Evolutionary conservation across 2,888 invertebrate species (phyloP).

Genomic region (Gymnoscelis rufifasciata): DNA sequence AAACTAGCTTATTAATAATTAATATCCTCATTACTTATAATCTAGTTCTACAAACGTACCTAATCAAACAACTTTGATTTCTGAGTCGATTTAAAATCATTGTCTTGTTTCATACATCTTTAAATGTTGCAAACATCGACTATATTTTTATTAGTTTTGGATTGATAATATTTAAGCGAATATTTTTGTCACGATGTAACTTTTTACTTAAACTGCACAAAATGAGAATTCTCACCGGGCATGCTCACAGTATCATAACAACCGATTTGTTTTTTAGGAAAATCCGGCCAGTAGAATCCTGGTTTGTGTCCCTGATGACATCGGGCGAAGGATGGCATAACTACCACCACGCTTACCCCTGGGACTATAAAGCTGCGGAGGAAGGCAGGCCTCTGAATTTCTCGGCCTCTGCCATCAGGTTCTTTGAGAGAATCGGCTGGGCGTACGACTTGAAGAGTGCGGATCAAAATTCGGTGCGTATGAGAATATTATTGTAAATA

Average conservation of each 20-base stretch:
- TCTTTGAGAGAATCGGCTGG: constrained; percentile 78
- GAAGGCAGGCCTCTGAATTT: constrained; percentile 81
- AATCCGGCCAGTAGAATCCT: constrained; percentile 88
- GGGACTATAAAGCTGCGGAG: constrained; percentile 96
- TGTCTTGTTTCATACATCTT: too few species aligned
- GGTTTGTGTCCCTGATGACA: constrained; percentile 83
- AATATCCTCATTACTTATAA: too few species aligned
- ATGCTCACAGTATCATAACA: background rate
- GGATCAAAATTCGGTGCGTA: constrained; percentile 32
- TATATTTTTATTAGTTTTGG: too few species aligned
- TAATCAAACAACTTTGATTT: too few species aligned
- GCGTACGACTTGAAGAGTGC: constrained; percentile 81
- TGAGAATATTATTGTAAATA: too few species aligned
- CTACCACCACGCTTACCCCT: constrained; percentile 94
- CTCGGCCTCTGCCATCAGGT: constrained; percentile 81
- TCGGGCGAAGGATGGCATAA: constrained; percentile 95
- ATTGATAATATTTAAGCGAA: too few species aligned
- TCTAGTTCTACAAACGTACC: too few species aligned
- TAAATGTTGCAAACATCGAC: too few species aligned
- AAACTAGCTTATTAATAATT: too few species aligned
- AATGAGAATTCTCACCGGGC: background rate
- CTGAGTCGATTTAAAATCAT: too few species aligned
- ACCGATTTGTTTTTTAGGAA: constrained; percentile 68
- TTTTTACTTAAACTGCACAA: background rate
- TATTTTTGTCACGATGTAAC: too few species aligned